Percentiles rank a stretch among this genome's conserved stretches.
Evolutionary conservation across 2,797 vertebrate genomes (phyloP).

Genomic region (Notolepis coatsorum): DNA sequence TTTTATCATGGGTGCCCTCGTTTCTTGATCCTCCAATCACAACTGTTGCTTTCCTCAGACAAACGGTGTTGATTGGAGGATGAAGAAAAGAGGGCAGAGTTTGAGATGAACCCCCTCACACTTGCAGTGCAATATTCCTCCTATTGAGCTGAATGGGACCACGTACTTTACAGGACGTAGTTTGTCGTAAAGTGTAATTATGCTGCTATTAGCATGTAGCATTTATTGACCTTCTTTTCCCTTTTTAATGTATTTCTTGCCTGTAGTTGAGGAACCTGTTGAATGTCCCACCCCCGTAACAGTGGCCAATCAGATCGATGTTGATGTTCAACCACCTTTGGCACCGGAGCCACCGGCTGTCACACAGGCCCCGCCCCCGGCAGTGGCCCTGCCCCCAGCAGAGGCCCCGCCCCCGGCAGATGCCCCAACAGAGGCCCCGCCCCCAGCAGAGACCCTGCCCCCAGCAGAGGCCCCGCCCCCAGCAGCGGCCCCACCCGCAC

Average conservation of each 20-base stretch:
- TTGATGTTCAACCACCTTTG: conserved; percentile 38
- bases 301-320: conserved; percentile 30
- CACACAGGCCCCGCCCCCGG: conserved; percentile 15
- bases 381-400: not conserved
- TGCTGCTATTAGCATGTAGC: no score
- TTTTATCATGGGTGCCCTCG: no score
- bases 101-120: no score
- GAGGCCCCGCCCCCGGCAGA: not conserved
- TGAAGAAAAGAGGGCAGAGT: no score
- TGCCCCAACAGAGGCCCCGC: conserved; percentile 6
- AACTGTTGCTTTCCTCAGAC: no score
- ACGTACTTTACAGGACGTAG: not conserved
- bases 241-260: not conserved
- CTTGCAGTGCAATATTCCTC: no score
- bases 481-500: no score
- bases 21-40: no score
- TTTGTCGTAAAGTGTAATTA: not conserved
- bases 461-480: not conserved
- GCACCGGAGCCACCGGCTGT: conserved; percentile 35
- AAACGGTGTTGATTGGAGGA: no score
- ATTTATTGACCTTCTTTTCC: not conserved
- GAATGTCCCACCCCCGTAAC: conserved; percentile 54
- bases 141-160: no score
- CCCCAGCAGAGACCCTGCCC: conserved; percentile 79
- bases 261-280: conserved; percentile 86